A percentile compares a stretch with the other conserved stretches of the same genome.
Evolutionary conservation across 1,140 invertebrate genomes (phyloP).

Genomic region (Brachionus rotundiformis): DNA sequence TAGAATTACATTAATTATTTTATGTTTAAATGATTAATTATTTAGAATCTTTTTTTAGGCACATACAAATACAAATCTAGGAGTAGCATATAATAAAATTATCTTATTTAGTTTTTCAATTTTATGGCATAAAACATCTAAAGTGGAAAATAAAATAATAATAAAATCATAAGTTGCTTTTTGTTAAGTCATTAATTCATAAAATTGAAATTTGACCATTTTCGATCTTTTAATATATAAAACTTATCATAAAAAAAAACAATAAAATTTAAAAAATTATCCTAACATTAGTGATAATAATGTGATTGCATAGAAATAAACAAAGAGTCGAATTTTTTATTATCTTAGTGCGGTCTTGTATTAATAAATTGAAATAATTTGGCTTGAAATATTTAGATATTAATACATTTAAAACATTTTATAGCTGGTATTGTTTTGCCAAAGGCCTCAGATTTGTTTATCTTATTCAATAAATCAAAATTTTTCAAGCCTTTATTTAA

Average conservation of each 20-base stretch:
- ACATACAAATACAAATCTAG: too few relatives aligned
- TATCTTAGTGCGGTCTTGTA: not conserved
- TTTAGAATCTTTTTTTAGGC: not conserved
- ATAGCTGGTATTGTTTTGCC: not conserved
- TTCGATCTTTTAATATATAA: not conserved
- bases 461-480: too few relatives aligned
- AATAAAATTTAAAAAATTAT: not conserved
- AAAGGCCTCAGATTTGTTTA: not conserved
- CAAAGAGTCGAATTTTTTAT: not conserved
- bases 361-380: slow-evolving; percentile 7
- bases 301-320: not conserved
- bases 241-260: not conserved
- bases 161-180: too few relatives aligned
- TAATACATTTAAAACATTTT: not conserved
- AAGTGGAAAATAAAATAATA: too few relatives aligned
- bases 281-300: not conserved
- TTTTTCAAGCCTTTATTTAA: too few relatives aligned
- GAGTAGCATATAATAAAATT: too few relatives aligned
- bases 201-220: not conserved
- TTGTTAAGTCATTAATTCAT: too few relatives aligned
- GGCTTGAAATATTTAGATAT: not conserved
- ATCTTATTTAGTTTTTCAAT: not conserved
- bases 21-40: not conserved
- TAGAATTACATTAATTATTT: not conserved
- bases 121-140: too few relatives aligned